A percentile compares a stretch with the other conserved stretches of the same genome.
Conservation (phyloP, 2,797 vertebrate genomes). For the Sebastes elongatus region DNA sequence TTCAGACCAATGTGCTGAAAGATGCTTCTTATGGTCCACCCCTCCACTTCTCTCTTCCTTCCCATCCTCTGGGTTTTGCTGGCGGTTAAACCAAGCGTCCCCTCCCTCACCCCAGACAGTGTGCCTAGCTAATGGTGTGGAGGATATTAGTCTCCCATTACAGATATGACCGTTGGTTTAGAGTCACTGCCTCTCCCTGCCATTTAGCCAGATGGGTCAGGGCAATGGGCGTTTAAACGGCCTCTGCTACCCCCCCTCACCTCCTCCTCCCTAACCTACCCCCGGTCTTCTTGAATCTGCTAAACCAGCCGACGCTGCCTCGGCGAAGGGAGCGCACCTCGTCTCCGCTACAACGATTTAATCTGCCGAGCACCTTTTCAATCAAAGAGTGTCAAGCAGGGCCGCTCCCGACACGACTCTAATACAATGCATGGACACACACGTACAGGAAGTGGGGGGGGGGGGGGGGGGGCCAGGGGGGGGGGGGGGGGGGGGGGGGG, state of each 20-base stretch:
- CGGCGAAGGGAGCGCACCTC: slow-evolving; percentile 27
- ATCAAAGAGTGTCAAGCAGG: slow-evolving; percentile 66
- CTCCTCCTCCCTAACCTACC: background rate
- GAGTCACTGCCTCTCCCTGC: slow-evolving; percentile 64
- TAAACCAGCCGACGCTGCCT: slow-evolving; percentile 48
- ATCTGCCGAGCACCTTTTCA: slow-evolving; percentile 73
- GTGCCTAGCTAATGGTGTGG: slow-evolving; percentile 70
- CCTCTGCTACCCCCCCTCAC: background rate
- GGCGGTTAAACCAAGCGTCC: slow-evolving; percentile 50
- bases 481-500: background rate
- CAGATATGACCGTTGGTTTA: slow-evolving; percentile 67
- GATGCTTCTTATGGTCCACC: background rate
- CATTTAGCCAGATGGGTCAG: slow-evolving; percentile 60
- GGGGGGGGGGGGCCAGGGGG: background rate
- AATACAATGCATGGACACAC: slow-evolving; percentile 73
- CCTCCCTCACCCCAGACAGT: slow-evolving; percentile 34
- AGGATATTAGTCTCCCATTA: slow-evolving; percentile 66
- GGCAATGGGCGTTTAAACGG: slow-evolving; percentile 68
- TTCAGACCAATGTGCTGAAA: background rate
- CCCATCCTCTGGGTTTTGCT: background rate
- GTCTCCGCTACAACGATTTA: slow-evolving; percentile 62
- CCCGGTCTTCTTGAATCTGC: slow-evolving; percentile 41
- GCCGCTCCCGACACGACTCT: slow-evolving; percentile 50
- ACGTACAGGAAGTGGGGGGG: slow-evolving; percentile 53
- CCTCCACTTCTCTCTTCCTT: background rate